Evolutionary conservation across 2,797 vertebrate genomes (phyloP), one percentile per base, ranked within the genome.

Genomic region (Steatocranus sp.): DNA sequence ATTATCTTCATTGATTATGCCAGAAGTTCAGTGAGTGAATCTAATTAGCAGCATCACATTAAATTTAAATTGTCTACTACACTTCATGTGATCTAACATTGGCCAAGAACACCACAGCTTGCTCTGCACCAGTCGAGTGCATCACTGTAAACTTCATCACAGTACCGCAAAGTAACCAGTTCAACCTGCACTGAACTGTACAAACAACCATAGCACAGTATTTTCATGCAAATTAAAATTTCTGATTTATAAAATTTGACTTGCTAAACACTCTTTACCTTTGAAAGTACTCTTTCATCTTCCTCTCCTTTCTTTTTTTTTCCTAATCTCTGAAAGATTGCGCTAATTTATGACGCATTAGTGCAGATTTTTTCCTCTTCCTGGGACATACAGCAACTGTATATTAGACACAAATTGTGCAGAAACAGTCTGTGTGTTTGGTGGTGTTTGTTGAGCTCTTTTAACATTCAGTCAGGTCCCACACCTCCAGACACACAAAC

Each of bases 281-380:
- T 46, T 46, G 41, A 46, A 70, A 70, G 10, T 46, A 46, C 17
- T 18, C 23, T 70, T 8, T 46, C 9, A 70, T 70, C 15, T 46
- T 43, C n/a, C n/a, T 15, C 5, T 27, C 23, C 38, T 70, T 43
- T 30, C 23, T 46, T 18, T 27, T 30, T 5, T 3, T 0, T 0
- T 20, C 61, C 23, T 38, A 27, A 27, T 70, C 15, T 66, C n/a
- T 3, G 34, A 66, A 38, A 66, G 56, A 61, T n/a, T 34, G 30
- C 1, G 3, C 30, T 34, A 61, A 34, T n/a, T n/a, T 34, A 34
- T 61, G 30, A 61, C 30, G 34, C 56, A 34, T 3, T 61, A 61
- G 32, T 34, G 56, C 32, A 34, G 2, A 9, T 25, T 43, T 43
- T 66, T 41, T 66, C 8, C 14, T 18, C 15, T 70, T 25, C 9